Conservation (phyloP, 2,113 vertebrate species). For the Antechinus flavipes region DNA sequence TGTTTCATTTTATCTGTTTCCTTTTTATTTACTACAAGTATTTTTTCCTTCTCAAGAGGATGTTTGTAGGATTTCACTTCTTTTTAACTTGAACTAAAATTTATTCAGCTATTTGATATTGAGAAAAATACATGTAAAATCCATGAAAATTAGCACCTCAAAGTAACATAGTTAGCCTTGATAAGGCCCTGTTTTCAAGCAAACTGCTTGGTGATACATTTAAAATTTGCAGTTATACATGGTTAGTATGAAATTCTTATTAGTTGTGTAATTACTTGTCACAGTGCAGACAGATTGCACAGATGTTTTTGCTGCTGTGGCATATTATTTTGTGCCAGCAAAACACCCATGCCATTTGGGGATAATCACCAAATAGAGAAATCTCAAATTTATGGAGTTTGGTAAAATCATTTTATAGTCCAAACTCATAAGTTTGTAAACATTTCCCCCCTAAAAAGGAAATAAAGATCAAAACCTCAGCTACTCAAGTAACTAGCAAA, state of each 20-base stretch:
- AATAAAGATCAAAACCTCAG: constrained; percentile 26
- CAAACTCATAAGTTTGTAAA: constrained; percentile 24
- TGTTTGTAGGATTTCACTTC: constrained; percentile 9
- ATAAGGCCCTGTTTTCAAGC: background rate
- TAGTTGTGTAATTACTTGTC: background rate
- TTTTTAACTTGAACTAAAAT: background rate
- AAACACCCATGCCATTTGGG: constrained; percentile 8
- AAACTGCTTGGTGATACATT: constrained; percentile 40
- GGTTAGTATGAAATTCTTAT: constrained; percentile 12
- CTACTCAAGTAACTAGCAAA: background rate
- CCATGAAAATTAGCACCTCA: constrained; percentile 1
- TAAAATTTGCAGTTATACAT: constrained; percentile 9
- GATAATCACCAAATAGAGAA: background rate
- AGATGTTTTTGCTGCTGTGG: background rate
- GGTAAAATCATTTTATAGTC: constrained; percentile 33
- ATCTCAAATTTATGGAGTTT: background rate
- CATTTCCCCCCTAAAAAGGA: constrained; percentile 1
- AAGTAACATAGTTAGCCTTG: constrained; percentile 3
- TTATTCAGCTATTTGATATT: background rate
- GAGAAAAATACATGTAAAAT: background rate
- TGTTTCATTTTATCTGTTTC: background rate
- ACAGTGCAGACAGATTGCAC: background rate
- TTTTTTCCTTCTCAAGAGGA: background rate
- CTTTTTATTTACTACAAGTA: background rate
- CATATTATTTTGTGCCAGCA: background rate